Percentiles rank a stretch among this genome's conserved stretches.
phyloP scores from a whole-genome alignment of 2,113 vertebrate species.

The Procavia capensis region DNA sequence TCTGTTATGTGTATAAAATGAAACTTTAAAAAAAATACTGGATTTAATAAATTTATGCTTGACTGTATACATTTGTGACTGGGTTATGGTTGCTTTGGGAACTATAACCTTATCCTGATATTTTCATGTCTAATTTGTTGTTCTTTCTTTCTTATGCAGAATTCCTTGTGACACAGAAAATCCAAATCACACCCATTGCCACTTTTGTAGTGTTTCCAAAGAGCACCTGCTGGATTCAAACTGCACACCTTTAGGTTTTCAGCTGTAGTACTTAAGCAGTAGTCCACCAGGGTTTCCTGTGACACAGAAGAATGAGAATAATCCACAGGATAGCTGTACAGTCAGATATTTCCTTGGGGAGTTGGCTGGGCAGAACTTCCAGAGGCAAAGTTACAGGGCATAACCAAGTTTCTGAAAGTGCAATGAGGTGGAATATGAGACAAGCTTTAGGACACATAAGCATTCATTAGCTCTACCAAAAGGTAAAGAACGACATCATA shows the following conservation, averaged over 20 bases:
- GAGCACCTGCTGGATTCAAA: too few species aligned
- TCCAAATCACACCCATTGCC: too few species aligned
- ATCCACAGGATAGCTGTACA: background rate
- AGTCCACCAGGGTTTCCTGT: background rate
- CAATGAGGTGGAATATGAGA: background rate
- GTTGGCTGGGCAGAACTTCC: background rate
- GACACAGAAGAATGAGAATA: slow-evolving; percentile 1
- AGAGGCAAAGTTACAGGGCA: background rate
- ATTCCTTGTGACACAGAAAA: background rate
- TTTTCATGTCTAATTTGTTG: slow-evolving; percentile 52
- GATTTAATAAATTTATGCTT: slow-evolving; percentile 9
- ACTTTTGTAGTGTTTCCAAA: too few species aligned
- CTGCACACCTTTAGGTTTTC: too few species aligned
- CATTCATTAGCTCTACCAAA: background rate
- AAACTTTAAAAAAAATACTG: slow-evolving; percentile 19
- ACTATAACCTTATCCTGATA: slow-evolving; percentile 75
- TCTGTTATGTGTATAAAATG: background rate
- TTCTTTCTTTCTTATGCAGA: background rate
- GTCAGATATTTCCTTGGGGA: background rate
- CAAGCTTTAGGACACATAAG: background rate
- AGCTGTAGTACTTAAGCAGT: too few species aligned
- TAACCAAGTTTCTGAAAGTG: background rate
- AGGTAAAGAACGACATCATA: background rate
- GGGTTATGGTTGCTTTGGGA: slow-evolving; percentile 81
- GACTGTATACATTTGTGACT: slow-evolving; percentile 53